These are phyloP conservation scores for Narcine bancroftii DNA, from an alignment of 2,113 vertebrate species.

Conservation along the genomic window DNA sequence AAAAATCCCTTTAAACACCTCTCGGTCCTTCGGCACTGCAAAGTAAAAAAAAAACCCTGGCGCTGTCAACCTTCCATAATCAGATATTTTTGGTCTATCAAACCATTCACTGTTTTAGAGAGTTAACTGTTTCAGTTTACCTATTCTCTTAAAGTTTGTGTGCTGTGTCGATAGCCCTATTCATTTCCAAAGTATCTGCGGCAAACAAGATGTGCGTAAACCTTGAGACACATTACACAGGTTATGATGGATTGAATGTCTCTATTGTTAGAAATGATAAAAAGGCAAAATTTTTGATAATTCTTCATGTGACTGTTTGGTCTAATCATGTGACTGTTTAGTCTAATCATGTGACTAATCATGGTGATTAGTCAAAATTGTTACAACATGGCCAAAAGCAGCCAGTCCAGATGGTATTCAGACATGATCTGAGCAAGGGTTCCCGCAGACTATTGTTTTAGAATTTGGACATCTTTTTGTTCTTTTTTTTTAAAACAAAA, in stretches of 20 bases:
- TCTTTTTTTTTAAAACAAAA: no score
- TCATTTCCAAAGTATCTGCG: background rate
- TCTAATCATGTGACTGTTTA: conserved; percentile 1
- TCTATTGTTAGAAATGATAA: background rate
- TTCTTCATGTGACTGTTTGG: conserved; percentile 23
- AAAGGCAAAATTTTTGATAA: background rate
- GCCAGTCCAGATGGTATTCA: conserved; percentile 14
- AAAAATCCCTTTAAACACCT: no score
- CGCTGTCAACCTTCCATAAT: no score
- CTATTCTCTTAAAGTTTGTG: background rate
- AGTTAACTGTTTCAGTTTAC: background rate
- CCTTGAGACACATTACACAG: no score
- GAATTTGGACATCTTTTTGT: background rate
- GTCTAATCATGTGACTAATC: no score
- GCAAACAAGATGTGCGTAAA: background rate
- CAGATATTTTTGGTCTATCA: background rate
- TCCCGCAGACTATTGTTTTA: background rate
- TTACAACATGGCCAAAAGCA: conserved; percentile 21
- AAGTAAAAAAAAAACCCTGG: no score
- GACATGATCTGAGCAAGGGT: background rate
- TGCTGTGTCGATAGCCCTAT: background rate
- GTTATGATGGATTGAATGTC: conserved; percentile 1
- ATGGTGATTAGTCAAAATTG: conserved; percentile 27
- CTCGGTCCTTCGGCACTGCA: no score
- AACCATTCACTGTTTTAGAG: background rate